These are phyloP conservation scores for Drosophila nigrodunni DNA, from an alignment of 1,140 invertebrate genomes.

Conservation along the genomic window DNA sequence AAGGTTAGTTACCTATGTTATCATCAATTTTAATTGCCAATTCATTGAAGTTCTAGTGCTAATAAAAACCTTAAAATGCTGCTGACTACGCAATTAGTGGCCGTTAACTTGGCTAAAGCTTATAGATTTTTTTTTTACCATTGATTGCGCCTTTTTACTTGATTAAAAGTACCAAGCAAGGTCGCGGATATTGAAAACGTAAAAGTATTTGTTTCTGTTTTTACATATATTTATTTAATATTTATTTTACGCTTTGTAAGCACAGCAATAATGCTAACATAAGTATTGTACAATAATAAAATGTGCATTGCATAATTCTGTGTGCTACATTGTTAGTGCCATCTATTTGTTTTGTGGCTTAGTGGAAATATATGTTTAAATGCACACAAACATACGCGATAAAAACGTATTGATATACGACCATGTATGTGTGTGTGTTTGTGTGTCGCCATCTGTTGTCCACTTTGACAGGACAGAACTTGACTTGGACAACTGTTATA, in stretches of 20 bases:
- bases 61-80: conserved; percentile 29
- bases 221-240: conserved; percentile 44
- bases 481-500: neutral
- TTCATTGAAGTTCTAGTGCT: conserved; percentile 13
- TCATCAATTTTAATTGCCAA: conserved; percentile 31
- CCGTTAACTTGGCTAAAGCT: neutral
- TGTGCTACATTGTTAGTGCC: conserved; percentile 37
- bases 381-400: conserved; percentile 4
- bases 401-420: conserved; percentile 6
- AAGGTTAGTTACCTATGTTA: conserved; percentile 47
- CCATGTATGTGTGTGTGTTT: neutral
- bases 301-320: conserved; percentile 60
- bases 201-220: neutral
- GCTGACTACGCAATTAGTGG: conserved; percentile 39
- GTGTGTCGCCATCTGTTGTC: conserved; percentile 9
- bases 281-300: conserved; percentile 52
- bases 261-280: neutral
- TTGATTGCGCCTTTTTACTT: conserved; percentile 39
- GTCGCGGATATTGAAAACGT: conserved; percentile 32
- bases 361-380: conserved; percentile 9
- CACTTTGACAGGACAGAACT: conserved; percentile 7
- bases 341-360: conserved; percentile 41
- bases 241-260: conserved; percentile 33
- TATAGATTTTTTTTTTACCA: neutral
- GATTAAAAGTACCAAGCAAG: conserved; percentile 55